A percentile compares a stretch with the other conserved stretches of the same genome.
Evolutionary conservation across 2,113 vertebrate species (phyloP).

Genomic region (Triplophysa siluroides): DNA sequence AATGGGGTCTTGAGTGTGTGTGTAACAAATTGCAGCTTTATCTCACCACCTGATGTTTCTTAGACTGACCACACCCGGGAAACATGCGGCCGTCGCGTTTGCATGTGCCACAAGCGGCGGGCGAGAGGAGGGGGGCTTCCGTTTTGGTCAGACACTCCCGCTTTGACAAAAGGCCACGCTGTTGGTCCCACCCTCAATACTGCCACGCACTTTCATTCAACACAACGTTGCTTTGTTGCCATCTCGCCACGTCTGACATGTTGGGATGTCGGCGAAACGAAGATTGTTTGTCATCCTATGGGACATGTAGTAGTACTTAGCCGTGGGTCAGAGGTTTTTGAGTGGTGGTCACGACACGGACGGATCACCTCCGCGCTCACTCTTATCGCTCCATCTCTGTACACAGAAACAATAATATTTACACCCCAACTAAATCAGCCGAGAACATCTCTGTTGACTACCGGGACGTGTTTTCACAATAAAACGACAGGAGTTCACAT

Average conservation of each 20-base stretch:
- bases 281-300: constrained; percentile 44
- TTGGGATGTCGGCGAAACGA: constrained; percentile 41
- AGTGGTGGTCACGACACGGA: neutral
- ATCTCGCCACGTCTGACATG: neutral
- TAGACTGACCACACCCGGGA: constrained; percentile 75
- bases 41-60: constrained; percentile 69
- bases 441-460: constrained; percentile 69
- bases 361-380: neutral
- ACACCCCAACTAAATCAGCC: constrained; percentile 61
- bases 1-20: constrained; percentile 67
- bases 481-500: constrained; percentile 62
- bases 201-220: neutral
- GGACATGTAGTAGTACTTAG: constrained; percentile 52
- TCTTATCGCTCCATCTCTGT: constrained; percentile 55
- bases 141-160: constrained; percentile 55
- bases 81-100: constrained; percentile 70
- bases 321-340: neutral
- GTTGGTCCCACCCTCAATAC: neutral
- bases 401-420: constrained; percentile 67
- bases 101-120: constrained; percentile 65
- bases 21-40: constrained; percentile 73
- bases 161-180: constrained; percentile 16
- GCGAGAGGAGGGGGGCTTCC: constrained; percentile 61
- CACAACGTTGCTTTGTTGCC: constrained; percentile 25
- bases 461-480: constrained; percentile 74